These are phyloP conservation scores for Odontocolon sp. DNA, from an alignment of 2,888 invertebrate species.

Conservation along the genomic window DNA sequence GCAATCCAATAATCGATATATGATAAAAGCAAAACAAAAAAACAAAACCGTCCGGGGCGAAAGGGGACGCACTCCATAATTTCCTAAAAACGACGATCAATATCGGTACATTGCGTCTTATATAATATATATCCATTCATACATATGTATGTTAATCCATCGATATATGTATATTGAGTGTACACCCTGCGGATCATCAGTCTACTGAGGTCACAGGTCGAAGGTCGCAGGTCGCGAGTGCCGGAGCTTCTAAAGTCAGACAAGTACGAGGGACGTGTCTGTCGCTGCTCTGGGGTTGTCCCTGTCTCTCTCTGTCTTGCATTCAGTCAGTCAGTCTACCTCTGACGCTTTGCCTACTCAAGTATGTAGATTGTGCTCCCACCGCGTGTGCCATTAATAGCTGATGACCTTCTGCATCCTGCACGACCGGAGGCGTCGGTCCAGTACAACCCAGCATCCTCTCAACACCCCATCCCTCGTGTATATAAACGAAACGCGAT, in stretches of 20 bases:
- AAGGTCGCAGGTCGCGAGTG: slow-evolving; percentile 44
- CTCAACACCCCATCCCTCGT: slow-evolving; percentile 19
- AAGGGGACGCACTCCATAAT: too few species aligned
- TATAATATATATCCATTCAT: too few species aligned
- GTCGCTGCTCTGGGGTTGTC: slow-evolving; percentile 20
- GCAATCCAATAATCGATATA: too few species aligned
- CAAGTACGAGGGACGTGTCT: slow-evolving; percentile 41
- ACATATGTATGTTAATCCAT: too few species aligned
- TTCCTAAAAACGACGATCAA: too few species aligned
- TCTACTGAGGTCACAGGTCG: slow-evolving; percentile 59
- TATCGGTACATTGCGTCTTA: too few species aligned
- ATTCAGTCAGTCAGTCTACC: neutral
- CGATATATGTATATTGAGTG: too few species aligned
- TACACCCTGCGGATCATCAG: too few species aligned
- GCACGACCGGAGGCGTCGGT: slow-evolving; percentile 42
- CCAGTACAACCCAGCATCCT: slow-evolving; percentile 34
- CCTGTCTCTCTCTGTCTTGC: slow-evolving; percentile 2
- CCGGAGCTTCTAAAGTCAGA: slow-evolving; percentile 41
- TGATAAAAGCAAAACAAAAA: too few species aligned
- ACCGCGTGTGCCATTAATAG: slow-evolving; percentile 76
- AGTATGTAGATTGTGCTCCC: slow-evolving; percentile 75
- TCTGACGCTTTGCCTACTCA: slow-evolving; percentile 68
- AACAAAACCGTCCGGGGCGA: too few species aligned
- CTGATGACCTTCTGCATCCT: slow-evolving; percentile 69
- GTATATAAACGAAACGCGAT: too few species aligned